Evolutionary conservation across 2,888 invertebrate genomes (phyloP).

Genomic region (Hyposoter dolosus): DNA sequence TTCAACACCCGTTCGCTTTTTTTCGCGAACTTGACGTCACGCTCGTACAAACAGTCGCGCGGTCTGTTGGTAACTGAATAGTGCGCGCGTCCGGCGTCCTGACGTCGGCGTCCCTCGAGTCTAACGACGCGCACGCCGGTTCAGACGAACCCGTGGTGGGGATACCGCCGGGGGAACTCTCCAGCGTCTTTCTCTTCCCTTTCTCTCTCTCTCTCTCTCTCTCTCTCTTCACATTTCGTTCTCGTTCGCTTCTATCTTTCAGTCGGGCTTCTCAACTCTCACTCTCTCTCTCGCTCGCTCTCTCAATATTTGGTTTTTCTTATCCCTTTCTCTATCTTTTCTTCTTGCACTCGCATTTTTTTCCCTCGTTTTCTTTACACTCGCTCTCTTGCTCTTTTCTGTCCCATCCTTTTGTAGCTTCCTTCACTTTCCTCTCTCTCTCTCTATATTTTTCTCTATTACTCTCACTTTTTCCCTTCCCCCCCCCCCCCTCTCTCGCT

Average conservation of each 20-base stretch:
- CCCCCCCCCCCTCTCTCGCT: not conserved
- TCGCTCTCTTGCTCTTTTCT: constrained; percentile 9
- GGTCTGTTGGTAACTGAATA: constrained; percentile 81
- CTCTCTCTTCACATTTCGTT: constrained; percentile 30
- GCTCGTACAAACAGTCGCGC: constrained; percentile 78
- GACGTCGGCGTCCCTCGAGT: constrained; percentile 73
- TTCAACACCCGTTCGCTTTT: constrained; percentile 63
- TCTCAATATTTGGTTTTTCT: constrained; percentile 10
- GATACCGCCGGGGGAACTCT: constrained; percentile 47
- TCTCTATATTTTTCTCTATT: constrained; percentile 28
- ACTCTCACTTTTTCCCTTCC: constrained; percentile 6
- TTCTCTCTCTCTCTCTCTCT: constrained; percentile 29
- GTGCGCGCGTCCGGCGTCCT: constrained; percentile 75
- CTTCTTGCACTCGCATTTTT: not conserved
- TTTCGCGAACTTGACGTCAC: constrained; percentile 67
- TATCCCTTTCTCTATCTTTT: constrained; percentile 34
- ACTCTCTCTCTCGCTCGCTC: constrained; percentile 23
- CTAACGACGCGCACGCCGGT: constrained; percentile 68
- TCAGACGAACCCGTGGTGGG: constrained; percentile 42
- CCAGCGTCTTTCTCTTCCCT: constrained; percentile 23
- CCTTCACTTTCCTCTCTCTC: constrained; percentile 15
- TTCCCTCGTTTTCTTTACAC: constrained; percentile 11
- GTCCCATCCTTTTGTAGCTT: constrained; percentile 21
- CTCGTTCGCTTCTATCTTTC: constrained; percentile 33
- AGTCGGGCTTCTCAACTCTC: not conserved